Conservation (phyloP, 2,888 invertebrate species). For the Catonia carolina region DNA sequence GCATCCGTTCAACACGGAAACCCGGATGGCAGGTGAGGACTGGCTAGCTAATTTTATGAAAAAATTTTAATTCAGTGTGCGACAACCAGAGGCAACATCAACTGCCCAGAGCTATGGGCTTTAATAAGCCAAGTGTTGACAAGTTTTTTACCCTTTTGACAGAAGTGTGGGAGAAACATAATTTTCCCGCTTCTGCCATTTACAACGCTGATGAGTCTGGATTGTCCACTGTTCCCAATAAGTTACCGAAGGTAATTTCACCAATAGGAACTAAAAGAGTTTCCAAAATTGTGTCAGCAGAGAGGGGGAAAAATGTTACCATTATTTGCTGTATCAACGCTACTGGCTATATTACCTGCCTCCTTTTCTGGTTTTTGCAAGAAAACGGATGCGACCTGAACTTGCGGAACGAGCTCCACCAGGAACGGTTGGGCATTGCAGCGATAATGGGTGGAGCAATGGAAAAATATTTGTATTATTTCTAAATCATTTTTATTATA, state of each 20-base stretch:
- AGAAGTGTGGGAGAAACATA: not conserved
- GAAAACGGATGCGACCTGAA: slow-evolving; percentile 13
- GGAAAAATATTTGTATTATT: slow-evolving; percentile 5
- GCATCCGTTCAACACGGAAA: slow-evolving; percentile 13
- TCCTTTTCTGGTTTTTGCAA: slow-evolving; percentile 11
- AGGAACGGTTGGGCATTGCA: slow-evolving; percentile 12
- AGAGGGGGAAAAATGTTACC: slow-evolving; percentile 14
- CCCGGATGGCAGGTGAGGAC: slow-evolving; percentile 12
- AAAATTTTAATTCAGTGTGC: not conserved
- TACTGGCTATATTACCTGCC: not conserved
- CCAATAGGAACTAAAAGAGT: not conserved
- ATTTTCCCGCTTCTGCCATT: not conserved
- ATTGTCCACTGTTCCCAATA: slow-evolving; percentile 1
- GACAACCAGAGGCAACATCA: slow-evolving; percentile 4
- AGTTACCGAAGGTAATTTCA: not conserved
- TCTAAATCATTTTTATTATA: not conserved
- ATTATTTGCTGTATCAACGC: slow-evolving; percentile 14
- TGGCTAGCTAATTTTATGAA: slow-evolving; percentile 17
- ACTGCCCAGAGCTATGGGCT: not conserved
- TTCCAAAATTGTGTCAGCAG: not conserved
- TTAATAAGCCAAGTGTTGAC: slow-evolving; percentile 2
- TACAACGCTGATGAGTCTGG: slow-evolving; percentile 8
- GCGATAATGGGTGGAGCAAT: slow-evolving; percentile 10
- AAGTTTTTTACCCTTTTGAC: not conserved
- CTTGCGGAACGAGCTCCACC: slow-evolving; percentile 1